Evolutionary conservation across 1,140 invertebrate species (phyloP).

Genomic region (Grapholita molesta): DNA sequence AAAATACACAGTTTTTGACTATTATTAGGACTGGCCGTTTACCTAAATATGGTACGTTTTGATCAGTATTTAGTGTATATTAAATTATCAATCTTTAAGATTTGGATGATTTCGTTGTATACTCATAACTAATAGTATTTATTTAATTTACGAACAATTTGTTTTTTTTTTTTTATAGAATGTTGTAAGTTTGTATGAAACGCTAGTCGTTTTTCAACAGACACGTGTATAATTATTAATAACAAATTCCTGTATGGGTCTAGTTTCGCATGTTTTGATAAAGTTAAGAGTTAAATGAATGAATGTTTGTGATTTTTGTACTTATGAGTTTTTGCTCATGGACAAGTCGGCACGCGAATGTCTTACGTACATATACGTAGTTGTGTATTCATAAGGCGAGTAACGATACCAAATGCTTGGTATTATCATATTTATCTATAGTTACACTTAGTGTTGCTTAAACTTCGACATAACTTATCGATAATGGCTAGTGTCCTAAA

Average conservation of each 20-base stretch:
- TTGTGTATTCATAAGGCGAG: background rate
- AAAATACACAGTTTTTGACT: background rate
- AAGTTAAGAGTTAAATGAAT: too few species aligned
- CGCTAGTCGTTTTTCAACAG: background rate
- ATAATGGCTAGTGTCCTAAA: too few species aligned
- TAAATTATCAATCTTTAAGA: constrained; percentile 12
- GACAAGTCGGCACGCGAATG: background rate
- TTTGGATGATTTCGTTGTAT: constrained; percentile 1
- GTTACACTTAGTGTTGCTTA: constrained; percentile 9
- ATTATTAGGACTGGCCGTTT: background rate
- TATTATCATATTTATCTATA: constrained; percentile 3
- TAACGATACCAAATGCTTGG: constrained; percentile 11
- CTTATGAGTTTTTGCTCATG: constrained; percentile 62
- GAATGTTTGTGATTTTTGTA: constrained; percentile 59
- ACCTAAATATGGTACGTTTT: background rate
- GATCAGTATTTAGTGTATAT: background rate
- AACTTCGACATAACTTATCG: background rate
- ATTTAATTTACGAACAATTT: background rate
- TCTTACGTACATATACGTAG: constrained; percentile 2
- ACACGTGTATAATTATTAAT: background rate
- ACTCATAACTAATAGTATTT: constrained; percentile 7
- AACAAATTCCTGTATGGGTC: background rate
- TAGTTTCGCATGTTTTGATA: constrained; percentile 15
- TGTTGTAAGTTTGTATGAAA: background rate
- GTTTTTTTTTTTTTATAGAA: background rate